A percentile compares a stretch with the other conserved stretches of the same genome.
These are phyloP conservation scores for Strigamia maritima DNA, from an alignment of 2,888 invertebrate species.

Conservation along the genomic window DNA sequence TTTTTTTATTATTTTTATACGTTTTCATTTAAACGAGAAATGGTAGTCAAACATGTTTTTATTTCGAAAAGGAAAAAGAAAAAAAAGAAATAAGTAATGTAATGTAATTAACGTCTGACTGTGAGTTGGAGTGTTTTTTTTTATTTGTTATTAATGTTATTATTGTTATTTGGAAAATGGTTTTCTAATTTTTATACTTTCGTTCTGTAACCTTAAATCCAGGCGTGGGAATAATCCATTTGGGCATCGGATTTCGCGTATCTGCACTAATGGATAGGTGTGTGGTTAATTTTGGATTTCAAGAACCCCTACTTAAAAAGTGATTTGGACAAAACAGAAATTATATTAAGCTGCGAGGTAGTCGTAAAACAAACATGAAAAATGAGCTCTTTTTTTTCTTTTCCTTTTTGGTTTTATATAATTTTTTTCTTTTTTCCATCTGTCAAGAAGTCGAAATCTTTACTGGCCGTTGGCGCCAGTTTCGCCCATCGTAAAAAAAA, in stretches of 20 bases:
- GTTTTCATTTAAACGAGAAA: too few relatives aligned
- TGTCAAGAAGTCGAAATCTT: background rate
- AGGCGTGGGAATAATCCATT: conserved; percentile 9
- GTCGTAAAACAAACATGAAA: conserved; percentile 12
- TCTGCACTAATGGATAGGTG: background rate
- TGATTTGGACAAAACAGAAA: background rate
- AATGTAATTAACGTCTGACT: too few relatives aligned
- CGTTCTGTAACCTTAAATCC: background rate
- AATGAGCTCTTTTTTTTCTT: background rate
- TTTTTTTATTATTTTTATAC: too few relatives aligned
- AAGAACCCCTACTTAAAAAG: background rate
- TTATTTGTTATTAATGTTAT: background rate
- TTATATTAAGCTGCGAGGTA: background rate
- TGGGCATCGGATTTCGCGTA: background rate
- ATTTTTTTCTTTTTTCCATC: background rate
- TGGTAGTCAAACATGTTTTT: too few relatives aligned
- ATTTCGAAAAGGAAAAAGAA: too few relatives aligned
- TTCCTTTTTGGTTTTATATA: too few relatives aligned
- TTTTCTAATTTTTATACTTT: too few relatives aligned
- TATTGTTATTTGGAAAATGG: background rate
- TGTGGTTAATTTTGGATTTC: background rate
- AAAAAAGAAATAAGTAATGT: too few relatives aligned
- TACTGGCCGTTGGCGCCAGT: background rate
- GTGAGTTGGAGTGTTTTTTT: background rate
- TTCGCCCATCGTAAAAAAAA: background rate